Conservation (phyloP, 2,113 vertebrate genomes). For the Scatophagus argus region DNA sequence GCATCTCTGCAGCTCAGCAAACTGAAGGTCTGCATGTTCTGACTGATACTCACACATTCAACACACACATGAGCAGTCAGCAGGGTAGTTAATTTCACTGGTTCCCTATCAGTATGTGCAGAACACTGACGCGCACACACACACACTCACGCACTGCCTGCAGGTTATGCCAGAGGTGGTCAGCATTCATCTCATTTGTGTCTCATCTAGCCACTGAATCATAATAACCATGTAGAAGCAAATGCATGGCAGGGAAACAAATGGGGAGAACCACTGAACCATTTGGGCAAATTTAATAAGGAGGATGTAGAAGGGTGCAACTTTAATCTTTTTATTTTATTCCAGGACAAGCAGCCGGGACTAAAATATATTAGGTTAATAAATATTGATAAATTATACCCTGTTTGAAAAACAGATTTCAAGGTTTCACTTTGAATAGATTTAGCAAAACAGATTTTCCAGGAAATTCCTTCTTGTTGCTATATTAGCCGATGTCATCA, state of each 20-base stretch:
- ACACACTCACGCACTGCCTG: constrained; percentile 22
- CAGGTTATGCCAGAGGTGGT: constrained; percentile 55
- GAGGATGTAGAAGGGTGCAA: constrained; percentile 11
- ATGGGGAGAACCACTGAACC: constrained; percentile 36
- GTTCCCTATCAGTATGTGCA: constrained; percentile 21
- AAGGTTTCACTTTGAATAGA: constrained; percentile 31
- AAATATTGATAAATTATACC: constrained; percentile 32
- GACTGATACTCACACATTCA: constrained; percentile 47
- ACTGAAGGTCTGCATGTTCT: constrained; percentile 18
- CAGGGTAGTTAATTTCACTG: constrained; percentile 39
- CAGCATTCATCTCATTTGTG: constrained; percentile 61
- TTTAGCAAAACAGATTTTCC: constrained; percentile 20
- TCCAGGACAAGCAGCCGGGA: constrained; percentile 6
- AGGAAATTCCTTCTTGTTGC: not conserved
- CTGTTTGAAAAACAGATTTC: constrained; percentile 1
- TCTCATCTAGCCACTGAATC: constrained; percentile 56
- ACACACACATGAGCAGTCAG: not conserved
- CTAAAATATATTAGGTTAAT: constrained; percentile 43
- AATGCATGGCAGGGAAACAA: constrained; percentile 38
- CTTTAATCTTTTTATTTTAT: constrained; percentile 36
- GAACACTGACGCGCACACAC: not conserved
- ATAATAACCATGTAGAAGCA: constrained; percentile 48
- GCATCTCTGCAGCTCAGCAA: constrained; percentile 22
- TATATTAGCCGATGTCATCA: constrained; percentile 23
- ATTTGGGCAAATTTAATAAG: constrained; percentile 55